A percentile compares a stretch with the other conserved stretches of the same genome.
Evolutionary conservation across 2,888 invertebrate genomes (phyloP).

Genomic region (Apodemia hepburni): DNA sequence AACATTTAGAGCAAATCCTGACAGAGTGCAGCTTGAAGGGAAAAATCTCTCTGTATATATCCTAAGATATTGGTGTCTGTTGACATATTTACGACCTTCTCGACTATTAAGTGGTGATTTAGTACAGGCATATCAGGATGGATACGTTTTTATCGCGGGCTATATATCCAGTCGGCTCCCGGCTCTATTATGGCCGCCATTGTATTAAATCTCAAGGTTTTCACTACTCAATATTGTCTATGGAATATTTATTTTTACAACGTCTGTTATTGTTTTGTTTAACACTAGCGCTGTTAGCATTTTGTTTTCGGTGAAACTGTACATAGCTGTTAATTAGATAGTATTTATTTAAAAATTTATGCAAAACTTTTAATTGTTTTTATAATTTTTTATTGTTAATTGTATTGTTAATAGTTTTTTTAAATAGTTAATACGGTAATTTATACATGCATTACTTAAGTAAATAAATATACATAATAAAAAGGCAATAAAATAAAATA

Average conservation of each 20-base stretch:
- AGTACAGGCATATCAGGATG: slow-evolving; percentile 75
- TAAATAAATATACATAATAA: too few relatives aligned
- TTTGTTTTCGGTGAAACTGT: too few relatives aligned
- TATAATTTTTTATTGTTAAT: too few relatives aligned
- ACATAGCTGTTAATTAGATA: too few relatives aligned
- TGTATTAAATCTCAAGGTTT: slow-evolving; percentile 39
- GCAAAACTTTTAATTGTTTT: too few relatives aligned
- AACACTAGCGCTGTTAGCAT: not conserved
- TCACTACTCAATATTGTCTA: slow-evolving; percentile 8
- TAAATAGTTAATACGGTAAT: too few relatives aligned
- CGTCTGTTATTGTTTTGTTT: not conserved
- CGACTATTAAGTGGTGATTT: slow-evolving; percentile 79
- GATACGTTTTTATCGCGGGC: slow-evolving; percentile 76
- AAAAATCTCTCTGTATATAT: slow-evolving; percentile 55
- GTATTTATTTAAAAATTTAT: too few relatives aligned
- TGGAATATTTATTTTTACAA: not conserved
- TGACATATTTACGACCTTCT: slow-evolving; percentile 77
- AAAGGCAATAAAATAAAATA: too few relatives aligned
- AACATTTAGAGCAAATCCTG: slow-evolving; percentile 40
- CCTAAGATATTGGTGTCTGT: slow-evolving; percentile 75
- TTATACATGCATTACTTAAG: too few relatives aligned
- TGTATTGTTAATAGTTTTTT: too few relatives aligned
- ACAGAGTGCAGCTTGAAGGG: slow-evolving; percentile 43
- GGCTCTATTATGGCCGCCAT: slow-evolving; percentile 64
- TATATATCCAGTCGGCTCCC: slow-evolving; percentile 66